phyloP scores from a whole-genome alignment of 2,888 invertebrate genomes.

The Scaptomyza caliginosa region DNA sequence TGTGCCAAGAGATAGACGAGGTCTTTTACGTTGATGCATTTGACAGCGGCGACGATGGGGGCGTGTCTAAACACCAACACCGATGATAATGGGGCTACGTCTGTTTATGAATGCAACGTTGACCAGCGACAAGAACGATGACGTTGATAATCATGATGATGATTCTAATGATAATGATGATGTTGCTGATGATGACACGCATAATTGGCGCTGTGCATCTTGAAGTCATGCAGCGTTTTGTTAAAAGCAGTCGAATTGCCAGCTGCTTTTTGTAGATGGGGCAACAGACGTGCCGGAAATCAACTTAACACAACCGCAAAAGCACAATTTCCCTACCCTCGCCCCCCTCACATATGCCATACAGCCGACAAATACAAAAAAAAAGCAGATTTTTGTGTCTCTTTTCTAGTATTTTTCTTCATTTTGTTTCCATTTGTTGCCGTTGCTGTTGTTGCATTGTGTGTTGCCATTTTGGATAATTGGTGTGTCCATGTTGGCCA shows the following conservation, averaged over 20 bases:
- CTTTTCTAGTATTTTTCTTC: constrained; percentile 2
- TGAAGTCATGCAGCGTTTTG: constrained; percentile 30
- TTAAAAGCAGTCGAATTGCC: not conserved
- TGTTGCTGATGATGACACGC: constrained; percentile 42
- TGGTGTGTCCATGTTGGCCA: constrained; percentile 65
- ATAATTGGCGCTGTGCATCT: constrained; percentile 73
- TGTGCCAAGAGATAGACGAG: constrained; percentile 15
- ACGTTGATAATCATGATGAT: constrained; percentile 10
- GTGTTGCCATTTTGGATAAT: constrained; percentile 69
- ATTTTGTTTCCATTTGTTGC: constrained; percentile 5
- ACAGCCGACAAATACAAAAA: not conserved
- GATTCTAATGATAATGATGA: constrained; percentile 2
- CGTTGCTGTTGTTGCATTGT: constrained; percentile 7
- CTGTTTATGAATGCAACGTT: constrained; percentile 69
- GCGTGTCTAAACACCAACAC: constrained; percentile 56
- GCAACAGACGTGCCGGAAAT: constrained; percentile 72
- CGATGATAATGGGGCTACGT: constrained; percentile 41
- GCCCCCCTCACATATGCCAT: not conserved
- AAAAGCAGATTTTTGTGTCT: constrained; percentile 17
- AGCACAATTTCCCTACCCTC: constrained; percentile 67
- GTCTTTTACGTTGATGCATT: constrained; percentile 48
- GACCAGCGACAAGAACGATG: constrained; percentile 27
- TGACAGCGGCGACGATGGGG: constrained; percentile 56
- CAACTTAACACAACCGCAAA: constrained; percentile 79
- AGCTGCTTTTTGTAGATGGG: not conserved